phyloP scores from a whole-genome alignment of 2,888 invertebrate genomes.

The Aphrophora alni region DNA sequence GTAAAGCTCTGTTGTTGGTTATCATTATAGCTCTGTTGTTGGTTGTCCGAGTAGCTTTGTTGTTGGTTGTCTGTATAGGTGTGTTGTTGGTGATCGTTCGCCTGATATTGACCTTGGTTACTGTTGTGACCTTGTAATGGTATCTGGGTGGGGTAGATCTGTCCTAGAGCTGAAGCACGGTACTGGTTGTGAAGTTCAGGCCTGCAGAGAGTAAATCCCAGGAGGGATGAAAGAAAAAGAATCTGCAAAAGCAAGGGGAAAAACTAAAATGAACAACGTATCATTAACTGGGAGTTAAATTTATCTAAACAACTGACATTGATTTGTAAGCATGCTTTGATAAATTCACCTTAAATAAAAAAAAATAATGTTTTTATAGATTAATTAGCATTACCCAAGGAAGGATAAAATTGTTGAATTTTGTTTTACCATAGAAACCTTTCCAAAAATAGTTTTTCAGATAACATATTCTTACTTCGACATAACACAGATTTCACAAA shows the following conservation, averaged over 20 bases:
- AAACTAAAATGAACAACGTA: no score
- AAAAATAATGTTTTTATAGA: no score
- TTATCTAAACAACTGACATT: no score
- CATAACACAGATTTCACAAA: no score
- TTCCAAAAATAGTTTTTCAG: no score
- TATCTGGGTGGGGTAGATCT: neutral
- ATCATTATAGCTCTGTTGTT: neutral
- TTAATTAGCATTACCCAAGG: no score
- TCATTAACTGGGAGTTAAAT: no score
- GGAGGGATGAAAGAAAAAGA: neutral
- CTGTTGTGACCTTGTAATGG: neutral
- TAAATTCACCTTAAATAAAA: no score
- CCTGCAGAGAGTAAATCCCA: neutral
- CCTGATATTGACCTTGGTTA: neutral
- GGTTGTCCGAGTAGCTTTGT: neutral
- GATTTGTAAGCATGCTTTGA: no score
- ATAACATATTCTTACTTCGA: no score
- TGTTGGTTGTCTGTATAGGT: neutral
- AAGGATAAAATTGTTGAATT: no score
- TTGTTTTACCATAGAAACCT: no score
- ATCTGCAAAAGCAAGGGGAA: neutral
- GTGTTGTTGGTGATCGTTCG: neutral
- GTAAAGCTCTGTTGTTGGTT: neutral
- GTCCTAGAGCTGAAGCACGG: neutral
- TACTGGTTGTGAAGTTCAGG: neutral